These are phyloP conservation scores for Galago senegalensis DNA, from an alignment of 2,797 vertebrate genomes.

Conservation along the genomic window DNA sequence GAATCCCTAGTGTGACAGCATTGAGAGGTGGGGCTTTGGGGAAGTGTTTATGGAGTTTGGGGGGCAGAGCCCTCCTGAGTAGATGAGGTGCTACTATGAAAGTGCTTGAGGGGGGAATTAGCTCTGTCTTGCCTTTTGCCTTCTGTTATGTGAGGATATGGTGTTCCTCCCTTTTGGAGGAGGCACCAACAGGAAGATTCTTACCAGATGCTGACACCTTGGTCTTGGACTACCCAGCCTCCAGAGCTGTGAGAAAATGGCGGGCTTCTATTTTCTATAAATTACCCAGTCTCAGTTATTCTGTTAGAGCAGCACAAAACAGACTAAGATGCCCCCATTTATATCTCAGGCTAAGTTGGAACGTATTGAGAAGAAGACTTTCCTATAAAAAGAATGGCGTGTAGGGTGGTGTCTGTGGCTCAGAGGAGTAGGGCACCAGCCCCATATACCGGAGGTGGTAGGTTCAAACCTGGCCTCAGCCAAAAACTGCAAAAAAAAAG, in stretches of 20 bases:
- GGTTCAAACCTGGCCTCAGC: no score
- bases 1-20: not conserved
- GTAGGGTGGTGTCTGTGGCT: not conserved
- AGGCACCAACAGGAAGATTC: not conserved
- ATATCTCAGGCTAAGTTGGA: not conserved
- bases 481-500: not conserved
- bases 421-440: no score
- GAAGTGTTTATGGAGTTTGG: not conserved
- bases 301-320: not conserved
- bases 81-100: not conserved
- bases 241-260: not conserved
- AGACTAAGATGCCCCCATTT: not conserved
- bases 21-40: not conserved
- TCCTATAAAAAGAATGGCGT: constrained; percentile 1
- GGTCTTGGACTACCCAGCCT: not conserved
- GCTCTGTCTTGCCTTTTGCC: not conserved
- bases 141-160: not conserved
- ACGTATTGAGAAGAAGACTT: constrained; percentile 34
- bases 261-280: not conserved
- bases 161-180: not conserved
- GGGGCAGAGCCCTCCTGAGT: not conserved
- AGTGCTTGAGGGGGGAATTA: not conserved
- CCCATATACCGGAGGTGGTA: no score
- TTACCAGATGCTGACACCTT: not conserved
- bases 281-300: not conserved